Evolutionary conservation across 2,888 invertebrate species (phyloP), one percentile per base, ranked within the genome.

Genomic region (Noctua comes): DNA sequence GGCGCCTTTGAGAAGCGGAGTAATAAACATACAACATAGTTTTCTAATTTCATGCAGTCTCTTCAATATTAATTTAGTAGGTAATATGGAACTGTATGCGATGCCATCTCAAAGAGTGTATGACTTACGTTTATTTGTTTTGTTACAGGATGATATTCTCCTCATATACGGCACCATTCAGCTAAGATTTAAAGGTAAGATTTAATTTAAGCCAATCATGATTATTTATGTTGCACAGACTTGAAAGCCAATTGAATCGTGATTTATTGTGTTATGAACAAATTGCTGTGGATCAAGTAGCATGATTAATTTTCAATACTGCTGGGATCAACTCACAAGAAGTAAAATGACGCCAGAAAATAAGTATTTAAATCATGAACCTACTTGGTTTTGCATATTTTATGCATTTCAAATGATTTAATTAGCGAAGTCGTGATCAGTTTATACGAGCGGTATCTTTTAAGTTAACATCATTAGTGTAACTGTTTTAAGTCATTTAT

Each of bases 141-240:
- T 96, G 95, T 96, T 95, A 59, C 96, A 96, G 96, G 95, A 96
- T 96, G 96, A 93, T 95, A 94, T 93, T 94, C 94, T 95, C 95
- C 94, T 96, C 96, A 95, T 95, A 94, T 91, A 92, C 93, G 93
- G 93, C 96, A 93, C 96, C 96, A 90, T 95, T 96, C 92, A 96
- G 96, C 95, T 96, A 92, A 96, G 91, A 92, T 93, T 93, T 90
- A 87, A 92, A 94, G 95, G 96, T 96, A 92, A 93, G 93, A 80
- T 68, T 73, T 6, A 43, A 80, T 76, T 59, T 24, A 65, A 68
- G 40, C 62, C 46, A 57, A 46, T 64, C 48, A 4, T 72, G 21
- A 68, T 74, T 59, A 68, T 80, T 74, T 75, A 74, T 68, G 54
- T 21, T 40, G 27, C 68, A 36, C 66, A 73, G 68, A 70, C 51